Evolutionary conservation across 2,113 vertebrate species (phyloP), one percentile per base, ranked within the genome.

Genomic region (Prolemur simus): DNA sequence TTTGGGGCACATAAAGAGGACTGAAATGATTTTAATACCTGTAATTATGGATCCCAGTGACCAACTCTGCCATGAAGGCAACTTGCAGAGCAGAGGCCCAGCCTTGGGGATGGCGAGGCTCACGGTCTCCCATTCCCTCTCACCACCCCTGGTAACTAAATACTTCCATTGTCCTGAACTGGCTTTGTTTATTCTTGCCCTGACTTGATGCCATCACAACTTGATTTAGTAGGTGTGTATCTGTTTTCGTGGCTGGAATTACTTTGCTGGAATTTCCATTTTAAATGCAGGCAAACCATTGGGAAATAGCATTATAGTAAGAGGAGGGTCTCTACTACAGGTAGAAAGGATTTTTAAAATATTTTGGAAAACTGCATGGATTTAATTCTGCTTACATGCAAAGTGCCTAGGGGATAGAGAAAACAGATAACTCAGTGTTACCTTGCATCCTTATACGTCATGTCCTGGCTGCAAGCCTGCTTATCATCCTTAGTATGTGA

Each of bases 11-110:
- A 68, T 93, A 68, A 91, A 63, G 32, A 91, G 37, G 34, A 78
- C 63, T 34, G 60, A 80, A n/a, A 27, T 88, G 76, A 71, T 83
- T 94, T 95, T 94, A 91, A 86, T 73, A 76, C 58, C 69, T 74
- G 5, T 47, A 21, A 15, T 85, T 68, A 47, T 2, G 20, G n/a
- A 60, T 93, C 39, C 32, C 52, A 73, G 2, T 0, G 13, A 86
- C 68, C 18, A 54, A 0, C 37, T 73, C 71, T 84, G 73, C 23
- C 52, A 34, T 58, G 73, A 47, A 60, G 81, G 78, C 49, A 29
- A 27, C 54, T 42, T 21, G 8, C 6, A 2, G 18, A 77, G 13
- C 1, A 0, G 13, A 27, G 49, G 9, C 47, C 49, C 25, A 8
- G 0, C 76, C 71, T 15, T 25, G 68, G 89, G 63, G 54, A 64